Base-by-base conservation (phyloP, 2,797 vertebrate species). In the Peromyscus attwateri region DNA sequence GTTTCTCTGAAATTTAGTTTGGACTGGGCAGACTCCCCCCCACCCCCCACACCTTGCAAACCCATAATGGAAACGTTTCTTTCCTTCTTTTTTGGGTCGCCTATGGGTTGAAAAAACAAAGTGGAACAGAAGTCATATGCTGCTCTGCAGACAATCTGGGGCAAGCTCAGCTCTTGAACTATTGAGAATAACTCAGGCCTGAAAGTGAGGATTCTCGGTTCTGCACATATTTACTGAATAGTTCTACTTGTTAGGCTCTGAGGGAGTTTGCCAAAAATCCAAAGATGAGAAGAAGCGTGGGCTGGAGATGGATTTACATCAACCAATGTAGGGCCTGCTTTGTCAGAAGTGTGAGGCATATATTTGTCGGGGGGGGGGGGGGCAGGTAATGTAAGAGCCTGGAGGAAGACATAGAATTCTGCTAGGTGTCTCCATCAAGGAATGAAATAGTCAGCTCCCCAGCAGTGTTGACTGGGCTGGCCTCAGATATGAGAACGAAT, bases 61-160 rank as follows among this genome's bases (percentile, higher is more conserved):
- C 64, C 3, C 90, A 52, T 79, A 80, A 57, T 96, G 68, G 73
- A 94, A 96, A 95, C 79, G 40, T 92, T 84, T 97, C 8, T 75
- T 93, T 8, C 66, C 95, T 40, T 71, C 25, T 82, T 95, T 91
- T 96, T 76, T 87, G 96, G 89, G 92, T 97, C 96, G 94, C 79
- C 77, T 75, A 79, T 6, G 57, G 68, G 93, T 93, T 96, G 89
- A 95, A 96, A 95, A 95, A 94, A 66, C 76, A 91, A 96, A 96
- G n/a, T 97, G 57, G 95, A 95, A 55, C 97, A 97, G 96, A 94
- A 97, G 88, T 92, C 89, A 92, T 95, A 92, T 64, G 64, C 60
- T 82, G 17, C 76, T 93, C 70, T 89, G 87, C 82, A 91, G 93
- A 91, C 92, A 97, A 97, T 97, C 97, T 98, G 96, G 97, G 95